Conservation (phyloP, 2,797 vertebrate species). For the Cynodonichthys magdalenae region DNA sequence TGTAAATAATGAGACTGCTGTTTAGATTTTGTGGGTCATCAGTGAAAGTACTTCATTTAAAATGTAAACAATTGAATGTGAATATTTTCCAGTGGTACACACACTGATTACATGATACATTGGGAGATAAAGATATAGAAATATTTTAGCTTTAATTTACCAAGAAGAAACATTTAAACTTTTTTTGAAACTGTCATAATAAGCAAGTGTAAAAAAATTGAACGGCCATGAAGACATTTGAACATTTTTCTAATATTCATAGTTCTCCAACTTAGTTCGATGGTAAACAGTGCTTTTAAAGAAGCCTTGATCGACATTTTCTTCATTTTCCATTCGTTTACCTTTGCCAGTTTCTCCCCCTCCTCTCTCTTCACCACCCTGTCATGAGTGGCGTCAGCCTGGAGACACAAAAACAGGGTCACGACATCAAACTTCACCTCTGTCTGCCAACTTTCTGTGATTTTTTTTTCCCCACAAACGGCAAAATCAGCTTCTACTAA, state of each 20-base stretch:
- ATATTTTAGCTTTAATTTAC: too few species aligned
- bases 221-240: too few species aligned
- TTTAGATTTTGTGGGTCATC: constrained; percentile 7
- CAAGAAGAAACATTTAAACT: too few species aligned
- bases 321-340: constrained; percentile 45
- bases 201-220: too few species aligned
- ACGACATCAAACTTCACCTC: constrained; percentile 5
- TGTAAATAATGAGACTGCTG: constrained; percentile 8
- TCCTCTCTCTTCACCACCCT: constrained; percentile 92
- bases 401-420: constrained; percentile 25
- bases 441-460: constrained; percentile 2
- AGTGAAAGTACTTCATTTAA: constrained; percentile 11
- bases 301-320: background rate
- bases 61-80: background rate
- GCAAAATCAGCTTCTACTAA: background rate
- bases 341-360: constrained; percentile 92
- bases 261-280: too few species aligned
- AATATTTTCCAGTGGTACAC: too few species aligned
- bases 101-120: too few species aligned
- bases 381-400: constrained; percentile 92
- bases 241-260: too few species aligned
- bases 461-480: background rate
- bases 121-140: too few species aligned
- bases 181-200: too few species aligned
- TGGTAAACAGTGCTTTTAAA: background rate